Conservation (phyloP, 2,888 invertebrate species). For the Linnaemya tessellans region DNA sequence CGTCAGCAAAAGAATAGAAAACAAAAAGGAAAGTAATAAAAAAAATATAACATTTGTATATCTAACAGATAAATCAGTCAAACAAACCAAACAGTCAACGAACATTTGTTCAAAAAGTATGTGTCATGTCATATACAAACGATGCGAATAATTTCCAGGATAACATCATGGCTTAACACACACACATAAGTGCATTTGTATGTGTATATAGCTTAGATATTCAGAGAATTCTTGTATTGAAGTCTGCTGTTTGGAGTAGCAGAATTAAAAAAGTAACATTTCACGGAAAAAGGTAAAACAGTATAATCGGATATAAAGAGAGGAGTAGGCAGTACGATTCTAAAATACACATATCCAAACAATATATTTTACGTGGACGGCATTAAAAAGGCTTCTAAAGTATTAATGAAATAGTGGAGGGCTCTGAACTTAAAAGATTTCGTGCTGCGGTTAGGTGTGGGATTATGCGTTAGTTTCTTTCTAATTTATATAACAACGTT, state of each 20-base stretch:
- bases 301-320: conserved; percentile 24
- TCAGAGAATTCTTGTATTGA: conserved; percentile 29
- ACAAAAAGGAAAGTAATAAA: neutral
- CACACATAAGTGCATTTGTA: conserved; percentile 3
- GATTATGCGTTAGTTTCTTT: no score
- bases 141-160: conserved; percentile 71
- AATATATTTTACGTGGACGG: conserved; percentile 2
- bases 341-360: neutral
- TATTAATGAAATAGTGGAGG: neutral
- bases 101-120: conserved; percentile 66
- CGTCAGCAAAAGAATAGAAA: conserved; percentile 53
- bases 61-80: conserved; percentile 63
- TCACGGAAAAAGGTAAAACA: conserved; percentile 45
- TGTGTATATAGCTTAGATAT: neutral
- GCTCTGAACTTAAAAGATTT: neutral
- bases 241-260: conserved; percentile 29
- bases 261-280: conserved; percentile 31
- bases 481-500: no score
- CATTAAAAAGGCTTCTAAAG: neutral
- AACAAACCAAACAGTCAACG: conserved; percentile 34
- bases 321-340: conserved; percentile 25
- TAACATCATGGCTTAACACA: conserved; percentile 63
- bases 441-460: neutral
- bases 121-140: conserved; percentile 71
- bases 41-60: conserved; percentile 33